A percentile compares a stretch with the other conserved stretches of the same genome.
Evolutionary conservation across 2,888 invertebrate species (phyloP).

Genomic region (Ormyrus labotus): DNA sequence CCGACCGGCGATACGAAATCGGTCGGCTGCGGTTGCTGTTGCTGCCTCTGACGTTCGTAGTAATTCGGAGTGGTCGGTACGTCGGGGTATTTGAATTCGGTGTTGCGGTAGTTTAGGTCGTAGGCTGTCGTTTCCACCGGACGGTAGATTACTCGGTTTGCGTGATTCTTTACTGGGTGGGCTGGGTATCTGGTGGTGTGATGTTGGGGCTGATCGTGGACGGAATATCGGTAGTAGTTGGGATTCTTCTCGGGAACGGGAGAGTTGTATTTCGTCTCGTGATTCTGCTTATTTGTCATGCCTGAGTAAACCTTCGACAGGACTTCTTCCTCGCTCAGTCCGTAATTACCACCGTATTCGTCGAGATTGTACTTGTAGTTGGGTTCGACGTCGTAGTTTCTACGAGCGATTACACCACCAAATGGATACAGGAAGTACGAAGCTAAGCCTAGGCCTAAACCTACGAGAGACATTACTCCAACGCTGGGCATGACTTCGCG

Average conservation of each 20-base stretch:
- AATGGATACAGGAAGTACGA: constrained; percentile 88
- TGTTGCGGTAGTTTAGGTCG: constrained; percentile 65
- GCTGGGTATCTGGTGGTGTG: constrained; percentile 65
- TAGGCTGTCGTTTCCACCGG: constrained; percentile 65
- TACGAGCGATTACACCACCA: constrained; percentile 79
- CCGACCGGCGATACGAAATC: constrained; percentile 56
- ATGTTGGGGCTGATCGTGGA: constrained; percentile 27
- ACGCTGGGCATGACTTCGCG: constrained; percentile 89
- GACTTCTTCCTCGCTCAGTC: constrained; percentile 87
- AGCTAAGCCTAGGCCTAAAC: constrained; percentile 85
- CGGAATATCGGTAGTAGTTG: constrained; percentile 62
- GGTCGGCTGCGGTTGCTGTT: constrained; percentile 52
- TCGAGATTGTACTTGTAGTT: constrained; percentile 82
- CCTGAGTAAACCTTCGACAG: constrained; percentile 86
- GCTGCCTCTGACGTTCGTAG: constrained; percentile 63
- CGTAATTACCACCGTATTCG: constrained; percentile 82
- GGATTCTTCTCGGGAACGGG: constrained; percentile 40
- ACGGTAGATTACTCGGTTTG: constrained; percentile 56
- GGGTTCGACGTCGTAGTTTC: constrained; percentile 79
- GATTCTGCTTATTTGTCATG: constrained; percentile 75
- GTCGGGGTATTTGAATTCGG: constrained; percentile 69
- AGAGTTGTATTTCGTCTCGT: constrained; percentile 62
- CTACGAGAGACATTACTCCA: constrained; percentile 84
- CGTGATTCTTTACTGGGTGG: constrained; percentile 64
- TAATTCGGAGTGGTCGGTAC: constrained; percentile 66